Conservation (phyloP, 2,797 vertebrate species). For the Pteropus rufus region DNA sequence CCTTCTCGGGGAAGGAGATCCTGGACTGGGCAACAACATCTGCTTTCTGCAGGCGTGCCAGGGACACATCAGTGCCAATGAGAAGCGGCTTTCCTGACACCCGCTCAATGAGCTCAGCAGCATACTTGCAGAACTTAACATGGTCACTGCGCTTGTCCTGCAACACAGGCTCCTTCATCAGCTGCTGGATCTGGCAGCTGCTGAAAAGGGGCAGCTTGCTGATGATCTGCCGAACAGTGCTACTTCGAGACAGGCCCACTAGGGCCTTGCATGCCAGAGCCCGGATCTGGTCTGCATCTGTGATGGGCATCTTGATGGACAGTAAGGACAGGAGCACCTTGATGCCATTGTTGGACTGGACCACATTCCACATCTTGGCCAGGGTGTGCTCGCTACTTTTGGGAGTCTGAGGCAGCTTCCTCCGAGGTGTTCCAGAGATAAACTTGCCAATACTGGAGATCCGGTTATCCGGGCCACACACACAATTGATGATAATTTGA, state of each 20-base stretch:
- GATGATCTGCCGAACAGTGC: constrained; percentile 96
- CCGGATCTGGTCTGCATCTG: constrained; percentile 98
- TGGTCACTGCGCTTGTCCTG: constrained; percentile 99
- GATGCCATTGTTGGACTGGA: constrained; percentile 99
- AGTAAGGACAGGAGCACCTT: constrained; percentile 97
- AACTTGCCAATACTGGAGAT: constrained; percentile 98
- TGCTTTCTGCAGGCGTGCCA: constrained; percentile 96
- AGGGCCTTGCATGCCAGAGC: constrained; percentile 96
- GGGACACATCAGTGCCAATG: constrained; percentile 95
- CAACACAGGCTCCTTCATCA: constrained; percentile 98
- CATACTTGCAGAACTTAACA: constrained; percentile 97
- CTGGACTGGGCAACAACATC: constrained; percentile 97
- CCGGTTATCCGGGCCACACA: constrained; percentile 96
- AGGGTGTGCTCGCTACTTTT: constrained; percentile 94
- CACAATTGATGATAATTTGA: constrained; percentile 98
- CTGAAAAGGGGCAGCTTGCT: constrained; percentile 98
- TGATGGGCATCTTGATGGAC: constrained; percentile 99
- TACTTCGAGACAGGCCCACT: constrained; percentile 95
- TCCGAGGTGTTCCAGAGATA: constrained; percentile 94
- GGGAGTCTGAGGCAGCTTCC: constrained; percentile 92
- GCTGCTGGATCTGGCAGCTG: constrained; percentile 98
- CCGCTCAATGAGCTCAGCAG: constrained; percentile 95
- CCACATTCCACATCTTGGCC: constrained; percentile 99
- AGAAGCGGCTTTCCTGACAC: constrained; percentile 96
- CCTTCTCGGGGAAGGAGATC: constrained; percentile 97